Conservation (phyloP, 2,888 invertebrate species). For the Campaea margaritaria region DNA sequence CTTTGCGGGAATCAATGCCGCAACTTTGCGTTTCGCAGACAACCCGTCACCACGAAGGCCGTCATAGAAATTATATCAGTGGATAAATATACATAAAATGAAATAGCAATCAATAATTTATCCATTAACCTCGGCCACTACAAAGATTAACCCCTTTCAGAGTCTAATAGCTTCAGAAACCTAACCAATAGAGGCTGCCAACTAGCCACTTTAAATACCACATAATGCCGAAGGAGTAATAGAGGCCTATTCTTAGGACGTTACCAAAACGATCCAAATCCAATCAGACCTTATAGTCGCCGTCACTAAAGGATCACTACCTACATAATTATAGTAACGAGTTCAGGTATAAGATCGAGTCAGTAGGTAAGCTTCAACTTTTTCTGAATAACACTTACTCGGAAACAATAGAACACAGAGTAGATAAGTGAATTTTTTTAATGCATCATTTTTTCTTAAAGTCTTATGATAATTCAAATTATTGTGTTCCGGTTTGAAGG, state of each 20-base stretch:
- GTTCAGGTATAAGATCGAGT: background rate
- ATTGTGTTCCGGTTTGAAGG: too few relatives aligned
- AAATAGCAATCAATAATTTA: conserved; percentile 26
- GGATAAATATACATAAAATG: conserved; percentile 17
- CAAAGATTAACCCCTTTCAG: conserved; percentile 23
- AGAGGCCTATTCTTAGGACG: conserved; percentile 18
- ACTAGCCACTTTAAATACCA: conserved; percentile 21
- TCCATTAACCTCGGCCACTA: conserved; percentile 13
- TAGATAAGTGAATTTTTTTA: too few relatives aligned
- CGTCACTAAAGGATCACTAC: conserved; percentile 19
- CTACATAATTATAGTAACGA: conserved; percentile 10
- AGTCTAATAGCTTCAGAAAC: conserved; percentile 16
- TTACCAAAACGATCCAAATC: conserved; percentile 21
- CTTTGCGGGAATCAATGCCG: too few relatives aligned
- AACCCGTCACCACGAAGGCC: too few relatives aligned
- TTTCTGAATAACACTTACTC: too few relatives aligned
- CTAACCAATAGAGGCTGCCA: conserved; percentile 13
- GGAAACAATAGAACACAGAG: too few relatives aligned
- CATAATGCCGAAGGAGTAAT: conserved; percentile 19
- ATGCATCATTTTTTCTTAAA: too few relatives aligned
- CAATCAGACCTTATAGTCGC: conserved; percentile 25
- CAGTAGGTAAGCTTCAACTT: background rate
- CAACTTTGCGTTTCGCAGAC: too few relatives aligned
- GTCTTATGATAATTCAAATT: too few relatives aligned
- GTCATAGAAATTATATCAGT: too few relatives aligned